Evolutionary conservation across 35 echinoderm and acorn worm genomes (phyloP).

Genomic region (Eucidaris tribuloides): DNA sequence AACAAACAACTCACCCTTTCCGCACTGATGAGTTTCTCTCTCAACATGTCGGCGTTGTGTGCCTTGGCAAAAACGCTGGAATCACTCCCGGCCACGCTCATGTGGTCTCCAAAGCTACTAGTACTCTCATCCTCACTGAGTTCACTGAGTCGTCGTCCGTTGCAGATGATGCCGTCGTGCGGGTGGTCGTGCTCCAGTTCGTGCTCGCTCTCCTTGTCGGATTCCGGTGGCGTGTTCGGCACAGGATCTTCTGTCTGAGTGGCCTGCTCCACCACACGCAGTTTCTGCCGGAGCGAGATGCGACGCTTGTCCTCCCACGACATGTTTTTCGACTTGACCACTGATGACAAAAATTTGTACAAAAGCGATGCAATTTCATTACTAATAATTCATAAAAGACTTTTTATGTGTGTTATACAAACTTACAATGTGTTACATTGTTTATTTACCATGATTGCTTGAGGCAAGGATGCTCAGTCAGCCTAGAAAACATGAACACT

Average conservation of each 20-base stretch:
- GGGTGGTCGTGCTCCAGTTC: conserved; percentile 58
- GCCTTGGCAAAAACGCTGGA: conserved; percentile 75
- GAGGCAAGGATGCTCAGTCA: too few relatives aligned
- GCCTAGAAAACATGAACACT: too few relatives aligned
- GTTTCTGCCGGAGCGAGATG: conserved; percentile 64
- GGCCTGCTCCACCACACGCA: conserved; percentile 44
- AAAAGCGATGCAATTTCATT: too few relatives aligned
- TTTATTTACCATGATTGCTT: too few relatives aligned
- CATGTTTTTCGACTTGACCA: conserved; percentile 12
- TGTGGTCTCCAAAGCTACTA: conserved; percentile 82
- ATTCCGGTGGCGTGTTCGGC: conserved; percentile 41
- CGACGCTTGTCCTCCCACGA: conserved; percentile 76
- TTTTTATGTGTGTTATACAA: too few relatives aligned
- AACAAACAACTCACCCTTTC: conserved; percentile 31
- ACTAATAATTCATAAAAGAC: too few relatives aligned
- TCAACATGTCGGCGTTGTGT: conserved; percentile 22
- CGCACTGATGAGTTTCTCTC: conserved; percentile 51
- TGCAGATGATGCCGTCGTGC: conserved; percentile 74
- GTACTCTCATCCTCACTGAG: conserved; percentile 64
- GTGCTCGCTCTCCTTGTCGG: conserved; percentile 69
- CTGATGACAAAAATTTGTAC: too few relatives aligned
- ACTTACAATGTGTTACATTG: too few relatives aligned
- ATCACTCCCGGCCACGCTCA: conserved; percentile 65
- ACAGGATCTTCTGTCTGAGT: conserved; percentile 70
- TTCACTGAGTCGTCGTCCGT: conserved; percentile 63